Evolutionary conservation across 1,140 invertebrate genomes (phyloP).

Genomic region (Thaumetopoea pityocampa): DNA sequence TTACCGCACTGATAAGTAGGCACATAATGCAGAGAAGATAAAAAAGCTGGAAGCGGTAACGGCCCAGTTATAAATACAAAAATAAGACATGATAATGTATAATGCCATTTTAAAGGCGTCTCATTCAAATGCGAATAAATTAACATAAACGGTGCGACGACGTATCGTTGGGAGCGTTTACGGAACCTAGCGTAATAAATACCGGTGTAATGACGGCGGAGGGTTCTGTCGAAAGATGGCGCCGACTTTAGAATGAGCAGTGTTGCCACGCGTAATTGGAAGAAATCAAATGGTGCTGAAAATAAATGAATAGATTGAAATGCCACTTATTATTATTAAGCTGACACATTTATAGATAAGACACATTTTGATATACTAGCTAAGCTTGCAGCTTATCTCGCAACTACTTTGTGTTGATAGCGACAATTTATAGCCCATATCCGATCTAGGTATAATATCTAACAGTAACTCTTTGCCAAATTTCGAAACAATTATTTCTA

Average conservation of each 20-base stretch:
- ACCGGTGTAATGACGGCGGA: conserved; percentile 35
- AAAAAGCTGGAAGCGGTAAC: conserved; percentile 19
- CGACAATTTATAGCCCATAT: no score
- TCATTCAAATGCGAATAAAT: conserved; percentile 66
- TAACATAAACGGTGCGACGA: conserved; percentile 50
- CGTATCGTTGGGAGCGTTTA: conserved; percentile 34
- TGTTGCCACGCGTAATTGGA: not conserved
- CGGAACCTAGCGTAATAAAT: conserved; percentile 44
- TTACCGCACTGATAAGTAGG: conserved; percentile 1
- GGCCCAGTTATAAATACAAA: conserved; percentile 29
- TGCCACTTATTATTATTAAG: no score
- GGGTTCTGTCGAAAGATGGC: conserved; percentile 27
- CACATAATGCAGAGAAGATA: conserved; percentile 14
- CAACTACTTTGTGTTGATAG: no score
- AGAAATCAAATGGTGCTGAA: no score
- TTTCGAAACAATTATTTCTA: no score
- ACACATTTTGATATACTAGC: no score
- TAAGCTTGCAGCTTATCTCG: no score
- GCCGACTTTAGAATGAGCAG: conserved; percentile 3
- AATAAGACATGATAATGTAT: conserved; percentile 51
- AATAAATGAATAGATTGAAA: no score
- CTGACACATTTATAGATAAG: no score
- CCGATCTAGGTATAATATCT: no score
- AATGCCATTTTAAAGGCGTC: conserved; percentile 42
- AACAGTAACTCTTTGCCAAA: no score